These are phyloP conservation scores for Oreochromis grahami DNA, from an alignment of 2,797 vertebrate species.

Conservation along the genomic window DNA sequence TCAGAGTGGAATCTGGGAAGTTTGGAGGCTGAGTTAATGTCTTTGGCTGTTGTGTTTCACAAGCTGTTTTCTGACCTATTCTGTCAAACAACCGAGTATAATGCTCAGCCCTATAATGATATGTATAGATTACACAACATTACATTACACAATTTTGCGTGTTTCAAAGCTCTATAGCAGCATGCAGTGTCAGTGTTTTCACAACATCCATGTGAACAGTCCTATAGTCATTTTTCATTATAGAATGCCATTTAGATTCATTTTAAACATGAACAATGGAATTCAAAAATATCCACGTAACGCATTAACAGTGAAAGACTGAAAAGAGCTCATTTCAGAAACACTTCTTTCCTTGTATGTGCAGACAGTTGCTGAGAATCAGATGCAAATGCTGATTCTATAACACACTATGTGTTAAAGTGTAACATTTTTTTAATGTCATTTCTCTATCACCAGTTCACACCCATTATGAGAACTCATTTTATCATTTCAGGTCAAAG, in stretches of 20 bases:
- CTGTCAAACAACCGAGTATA: no score
- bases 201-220: not conserved
- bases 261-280: not conserved
- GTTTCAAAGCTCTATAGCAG: not conserved
- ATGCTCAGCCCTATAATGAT: not conserved
- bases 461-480: rapidly evolving
- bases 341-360: not conserved
- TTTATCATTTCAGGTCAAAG: not conserved
- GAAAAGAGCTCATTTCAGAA: not conserved
- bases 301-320: not conserved
- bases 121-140: not conserved
- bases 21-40: not conserved
- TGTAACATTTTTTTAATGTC: not conserved
- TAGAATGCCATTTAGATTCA: not conserved
- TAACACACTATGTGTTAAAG: not conserved
- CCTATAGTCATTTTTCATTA: not conserved
- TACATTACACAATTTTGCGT: not conserved
- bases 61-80: not conserved
- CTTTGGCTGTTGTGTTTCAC: not conserved
- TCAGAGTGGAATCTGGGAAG: not conserved
- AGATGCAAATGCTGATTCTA: not conserved
- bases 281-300: not conserved
- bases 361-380: not conserved
- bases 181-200: not conserved
- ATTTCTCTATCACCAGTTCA: not conserved